These are phyloP conservation scores for Melolontha melolontha DNA, from an alignment of 2,888 invertebrate genomes.

Conservation along the genomic window DNA sequence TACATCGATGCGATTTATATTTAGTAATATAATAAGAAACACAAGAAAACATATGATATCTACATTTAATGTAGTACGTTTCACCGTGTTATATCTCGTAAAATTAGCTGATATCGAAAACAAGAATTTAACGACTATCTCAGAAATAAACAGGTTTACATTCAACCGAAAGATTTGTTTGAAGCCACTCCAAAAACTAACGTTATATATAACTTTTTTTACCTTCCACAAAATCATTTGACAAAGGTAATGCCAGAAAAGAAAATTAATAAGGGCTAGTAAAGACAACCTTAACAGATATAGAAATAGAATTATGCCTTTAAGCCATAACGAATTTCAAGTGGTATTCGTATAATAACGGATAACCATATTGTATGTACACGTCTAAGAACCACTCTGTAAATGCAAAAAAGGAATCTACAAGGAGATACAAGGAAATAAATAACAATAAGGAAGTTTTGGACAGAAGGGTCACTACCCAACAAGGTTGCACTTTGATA, in stretches of 20 bases:
- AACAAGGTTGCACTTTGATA: constrained; percentile 37
- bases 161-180: too few relatives aligned
- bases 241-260: not conserved
- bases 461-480: constrained; percentile 47
- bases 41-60: too few relatives aligned
- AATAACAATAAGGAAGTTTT: constrained; percentile 53
- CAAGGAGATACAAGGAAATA: constrained; percentile 52
- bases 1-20: too few relatives aligned
- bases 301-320: not conserved
- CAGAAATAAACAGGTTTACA: too few relatives aligned
- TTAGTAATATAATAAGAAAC: too few relatives aligned
- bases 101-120: too few relatives aligned
- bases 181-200: too few relatives aligned
- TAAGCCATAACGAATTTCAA: constrained; percentile 36
- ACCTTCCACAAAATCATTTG: not conserved
- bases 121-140: too few relatives aligned
- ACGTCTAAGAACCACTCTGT: constrained; percentile 16
- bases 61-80: too few relatives aligned
- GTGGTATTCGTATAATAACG: constrained; percentile 25
- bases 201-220: too few relatives aligned
- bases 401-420: constrained; percentile 43
- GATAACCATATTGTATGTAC: constrained; percentile 42
- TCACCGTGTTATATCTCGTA: too few relatives aligned
- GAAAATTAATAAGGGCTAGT: constrained; percentile 1
- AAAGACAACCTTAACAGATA: not conserved